Percentiles rank a stretch among this genome's conserved stretches.
phyloP scores from a whole-genome alignment of 1,140 invertebrate species.

The Phthorimaea operculella region DNA sequence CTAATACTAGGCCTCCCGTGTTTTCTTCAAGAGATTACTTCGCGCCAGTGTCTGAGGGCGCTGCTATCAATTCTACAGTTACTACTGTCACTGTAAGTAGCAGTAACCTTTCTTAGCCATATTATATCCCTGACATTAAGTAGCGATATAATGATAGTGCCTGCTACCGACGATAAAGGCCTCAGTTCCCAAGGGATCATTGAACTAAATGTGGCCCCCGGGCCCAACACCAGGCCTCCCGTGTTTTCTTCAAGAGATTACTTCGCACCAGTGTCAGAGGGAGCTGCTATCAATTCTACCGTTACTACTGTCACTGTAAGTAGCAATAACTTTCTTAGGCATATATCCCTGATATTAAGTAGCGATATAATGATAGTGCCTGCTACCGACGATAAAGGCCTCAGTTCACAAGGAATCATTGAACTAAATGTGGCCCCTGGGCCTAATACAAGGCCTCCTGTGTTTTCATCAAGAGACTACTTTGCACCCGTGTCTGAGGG shows the following conservation, averaged over 20 bases:
- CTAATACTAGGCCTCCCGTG: conserved; percentile 85
- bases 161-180: conserved; percentile 79
- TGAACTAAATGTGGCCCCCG: conserved; percentile 75
- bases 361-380: conserved; percentile 88
- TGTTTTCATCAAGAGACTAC: conserved; percentile 82
- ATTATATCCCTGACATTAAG: no score
- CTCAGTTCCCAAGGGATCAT: conserved; percentile 84
- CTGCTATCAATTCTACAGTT: conserved; percentile 85
- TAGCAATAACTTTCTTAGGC: not conserved
- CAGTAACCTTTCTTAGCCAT: not conserved
- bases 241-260: conserved; percentile 83
- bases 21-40: conserved; percentile 85
- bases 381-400: conserved; percentile 77
- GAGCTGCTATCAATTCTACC: conserved; percentile 85
- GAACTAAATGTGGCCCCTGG: conserved; percentile 77
- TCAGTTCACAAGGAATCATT: conserved; percentile 83
- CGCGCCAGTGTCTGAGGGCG: conserved; percentile 88
- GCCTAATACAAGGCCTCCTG: conserved; percentile 85
- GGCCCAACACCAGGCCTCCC: conserved; percentile 87
- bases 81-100: conserved; percentile 65
- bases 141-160: conserved; percentile 87
- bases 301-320: conserved; percentile 70
- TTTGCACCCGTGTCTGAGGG: conserved; percentile 90
- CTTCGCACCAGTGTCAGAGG: conserved; percentile 88
- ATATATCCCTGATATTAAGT: no score